Percentiles rank a stretch among this genome's conserved stretches.
These are phyloP conservation scores for Bombus affinis DNA, from an alignment of 1,140 invertebrate species.

Conservation along the genomic window DNA sequence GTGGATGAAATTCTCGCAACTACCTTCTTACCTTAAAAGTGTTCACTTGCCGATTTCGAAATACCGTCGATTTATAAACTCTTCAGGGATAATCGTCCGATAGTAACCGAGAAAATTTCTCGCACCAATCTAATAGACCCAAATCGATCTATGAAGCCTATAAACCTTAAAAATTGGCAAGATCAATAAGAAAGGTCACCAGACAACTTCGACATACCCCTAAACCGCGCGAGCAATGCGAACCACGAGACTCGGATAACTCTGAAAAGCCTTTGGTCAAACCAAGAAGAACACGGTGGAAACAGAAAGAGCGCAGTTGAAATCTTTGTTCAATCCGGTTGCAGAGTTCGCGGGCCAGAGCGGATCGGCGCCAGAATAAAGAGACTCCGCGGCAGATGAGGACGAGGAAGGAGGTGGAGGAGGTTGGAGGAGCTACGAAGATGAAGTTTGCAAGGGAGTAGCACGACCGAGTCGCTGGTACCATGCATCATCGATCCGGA, in stretches of 20 bases:
- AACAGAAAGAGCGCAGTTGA: not conserved
- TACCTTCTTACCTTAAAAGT: too few species aligned
- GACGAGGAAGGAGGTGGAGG: constrained; percentile 17
- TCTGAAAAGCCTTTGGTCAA: not conserved
- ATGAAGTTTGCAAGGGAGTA: constrained; percentile 69
- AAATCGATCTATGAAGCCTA: too few species aligned
- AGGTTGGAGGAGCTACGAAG: constrained; percentile 55
- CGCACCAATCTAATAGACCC: too few species aligned
- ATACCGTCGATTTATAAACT: too few species aligned
- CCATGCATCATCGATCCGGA: constrained; percentile 69
- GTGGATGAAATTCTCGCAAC: too few species aligned
- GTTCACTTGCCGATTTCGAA: too few species aligned
- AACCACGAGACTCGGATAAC: not conserved
- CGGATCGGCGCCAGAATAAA: constrained; percentile 48
- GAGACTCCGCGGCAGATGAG: not conserved
- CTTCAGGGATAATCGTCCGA: too few species aligned
- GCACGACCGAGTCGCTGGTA: constrained; percentile 66
- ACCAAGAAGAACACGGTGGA: too few species aligned
- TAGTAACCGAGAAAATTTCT: too few species aligned
- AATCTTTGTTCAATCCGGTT: constrained; percentile 42
- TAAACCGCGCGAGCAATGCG: not conserved
- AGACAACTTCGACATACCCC: not conserved
- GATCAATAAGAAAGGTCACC: not conserved
- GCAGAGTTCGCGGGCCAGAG: constrained; percentile 31
- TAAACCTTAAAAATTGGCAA: not conserved